Percentiles rank a stretch among this genome's conserved stretches.
Evolutionary conservation across 2,797 vertebrate species (phyloP).

Genomic region (Limnodromus scolopaceus): DNA sequence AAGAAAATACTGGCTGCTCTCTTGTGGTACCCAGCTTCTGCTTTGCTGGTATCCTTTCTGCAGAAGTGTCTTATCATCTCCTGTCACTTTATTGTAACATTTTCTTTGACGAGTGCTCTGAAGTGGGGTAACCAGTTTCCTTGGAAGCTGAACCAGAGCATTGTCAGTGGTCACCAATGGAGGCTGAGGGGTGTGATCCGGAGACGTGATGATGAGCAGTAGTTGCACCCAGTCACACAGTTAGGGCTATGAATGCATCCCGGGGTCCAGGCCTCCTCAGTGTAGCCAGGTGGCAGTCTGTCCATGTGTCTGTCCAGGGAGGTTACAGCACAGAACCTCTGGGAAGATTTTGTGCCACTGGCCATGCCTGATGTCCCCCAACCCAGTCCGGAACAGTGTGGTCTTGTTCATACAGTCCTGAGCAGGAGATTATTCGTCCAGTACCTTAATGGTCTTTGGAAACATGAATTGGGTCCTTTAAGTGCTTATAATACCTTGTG

Average conservation of each 20-base stretch:
- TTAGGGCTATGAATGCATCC: not conserved
- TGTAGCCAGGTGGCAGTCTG: not conserved
- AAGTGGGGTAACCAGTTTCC: not conserved
- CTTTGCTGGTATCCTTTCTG: not conserved
- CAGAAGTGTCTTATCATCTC: not conserved
- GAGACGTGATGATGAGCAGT: not conserved
- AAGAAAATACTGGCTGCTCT: not conserved
- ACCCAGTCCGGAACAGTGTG: not conserved
- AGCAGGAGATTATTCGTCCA: not conserved
- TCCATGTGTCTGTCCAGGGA: not conserved
- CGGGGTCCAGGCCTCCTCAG: not conserved
- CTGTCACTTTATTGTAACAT: not conserved
- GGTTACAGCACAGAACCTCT: not conserved
- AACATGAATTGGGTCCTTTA: not conserved
- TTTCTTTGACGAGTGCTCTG: not conserved
- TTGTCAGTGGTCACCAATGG: not conserved
- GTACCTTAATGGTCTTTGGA: not conserved
- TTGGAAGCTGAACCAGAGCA: not conserved
- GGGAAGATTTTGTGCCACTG: not conserved
- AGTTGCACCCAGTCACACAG: not conserved
- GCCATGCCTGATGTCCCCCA: not conserved
- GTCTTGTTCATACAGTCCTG: not conserved
- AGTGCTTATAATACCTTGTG: not conserved
- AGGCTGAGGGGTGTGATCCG: not conserved
- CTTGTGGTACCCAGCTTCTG: not conserved